Conservation (phyloP, 2,113 vertebrate genomes). For the Menidia beryllina region DNA sequence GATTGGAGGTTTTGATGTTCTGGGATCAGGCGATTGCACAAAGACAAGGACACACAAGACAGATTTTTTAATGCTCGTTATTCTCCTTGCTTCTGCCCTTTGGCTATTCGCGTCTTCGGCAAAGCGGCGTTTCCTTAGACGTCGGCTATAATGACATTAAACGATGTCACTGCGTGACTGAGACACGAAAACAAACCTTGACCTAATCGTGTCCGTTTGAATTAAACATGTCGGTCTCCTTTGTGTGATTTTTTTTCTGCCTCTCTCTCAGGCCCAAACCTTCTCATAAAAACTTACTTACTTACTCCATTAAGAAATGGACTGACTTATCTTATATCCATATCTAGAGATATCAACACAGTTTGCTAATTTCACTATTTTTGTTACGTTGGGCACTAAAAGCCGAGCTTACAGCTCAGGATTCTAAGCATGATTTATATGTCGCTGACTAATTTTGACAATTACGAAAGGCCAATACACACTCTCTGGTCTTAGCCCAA, state of each 20-base stretch:
- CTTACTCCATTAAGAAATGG: neutral
- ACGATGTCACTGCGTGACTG: slow-evolving; percentile 37
- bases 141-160: slow-evolving; percentile 62
- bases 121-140: slow-evolving; percentile 49
- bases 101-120: slow-evolving; percentile 60
- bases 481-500: no score
- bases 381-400: no score
- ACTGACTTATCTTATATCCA: neutral
- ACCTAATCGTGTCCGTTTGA: slow-evolving; percentile 63
- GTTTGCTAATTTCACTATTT: no score
- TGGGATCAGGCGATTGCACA: no score
- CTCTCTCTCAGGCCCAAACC: slow-evolving; percentile 34
- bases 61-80: slow-evolving; percentile 54
- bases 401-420: no score
- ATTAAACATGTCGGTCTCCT: slow-evolving; percentile 40
- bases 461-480: no score
- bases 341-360: no score
- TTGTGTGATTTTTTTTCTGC: neutral
- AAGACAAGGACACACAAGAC: slow-evolving; percentile 33
- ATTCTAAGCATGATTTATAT: no score
- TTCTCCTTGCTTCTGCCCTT: slow-evolving; percentile 41
- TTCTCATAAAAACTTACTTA: slow-evolving; percentile 3
- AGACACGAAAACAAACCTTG: slow-evolving; percentile 64
- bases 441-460: no score
- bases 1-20: no score